A percentile compares a stretch with the other conserved stretches of the same genome.
These are phyloP conservation scores for Scaptomyza reducta DNA, from an alignment of 2,888 invertebrate genomes.

Conservation along the genomic window DNA sequence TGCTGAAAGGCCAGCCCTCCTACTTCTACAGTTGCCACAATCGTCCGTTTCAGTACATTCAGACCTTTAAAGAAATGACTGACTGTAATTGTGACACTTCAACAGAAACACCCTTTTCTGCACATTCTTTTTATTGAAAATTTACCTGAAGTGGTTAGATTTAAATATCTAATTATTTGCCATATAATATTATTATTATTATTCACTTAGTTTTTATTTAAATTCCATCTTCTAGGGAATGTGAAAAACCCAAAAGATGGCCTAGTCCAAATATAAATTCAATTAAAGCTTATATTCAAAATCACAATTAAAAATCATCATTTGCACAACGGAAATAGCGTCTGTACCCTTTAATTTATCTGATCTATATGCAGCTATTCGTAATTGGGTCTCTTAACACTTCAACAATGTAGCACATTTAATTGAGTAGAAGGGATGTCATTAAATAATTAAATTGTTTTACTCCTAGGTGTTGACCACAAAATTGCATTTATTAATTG, in stretches of 20 bases:
- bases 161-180: too few species aligned
- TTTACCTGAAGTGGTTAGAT: too few species aligned
- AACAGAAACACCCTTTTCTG: neutral
- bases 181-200: too few species aligned
- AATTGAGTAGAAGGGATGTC: neutral
- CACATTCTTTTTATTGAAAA: too few species aligned
- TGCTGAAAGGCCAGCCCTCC: conserved; percentile 54
- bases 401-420: neutral
- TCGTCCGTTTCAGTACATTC: neutral
- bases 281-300: neutral
- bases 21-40: neutral
- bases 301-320: neutral
- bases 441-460: conserved; percentile 16
- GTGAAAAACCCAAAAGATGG: too few species aligned
- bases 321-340: neutral
- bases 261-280: too few species aligned
- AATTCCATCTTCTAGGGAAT: too few species aligned
- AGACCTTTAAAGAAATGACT: conserved; percentile 53
- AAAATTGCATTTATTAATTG: conserved; percentile 66
- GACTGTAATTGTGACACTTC: neutral
- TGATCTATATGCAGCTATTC: neutral
- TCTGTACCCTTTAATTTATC: neutral
- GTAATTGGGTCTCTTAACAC: neutral
- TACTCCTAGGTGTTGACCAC: conserved; percentile 41
- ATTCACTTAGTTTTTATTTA: too few species aligned